These are phyloP conservation scores for Bujurquina vittata DNA, from an alignment of 2,113 vertebrate species.

Conservation along the genomic window DNA sequence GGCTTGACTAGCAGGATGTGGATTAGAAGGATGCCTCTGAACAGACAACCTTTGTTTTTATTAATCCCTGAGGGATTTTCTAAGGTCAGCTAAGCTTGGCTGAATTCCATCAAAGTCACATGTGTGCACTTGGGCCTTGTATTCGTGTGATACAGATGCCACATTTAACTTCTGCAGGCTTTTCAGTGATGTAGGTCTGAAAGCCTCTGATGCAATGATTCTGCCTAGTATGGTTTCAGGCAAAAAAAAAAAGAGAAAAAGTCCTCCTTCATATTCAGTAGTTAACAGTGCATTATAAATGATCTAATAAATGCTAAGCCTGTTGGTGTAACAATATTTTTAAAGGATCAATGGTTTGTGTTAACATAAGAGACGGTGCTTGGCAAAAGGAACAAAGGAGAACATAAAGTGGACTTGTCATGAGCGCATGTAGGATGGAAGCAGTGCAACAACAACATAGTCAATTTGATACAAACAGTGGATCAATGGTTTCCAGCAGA, in stretches of 20 bases:
- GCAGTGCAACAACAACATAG: conserved; percentile 53
- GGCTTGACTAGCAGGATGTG: conserved; percentile 46
- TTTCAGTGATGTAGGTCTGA: conserved; percentile 36
- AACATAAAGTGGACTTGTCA: conserved; percentile 31
- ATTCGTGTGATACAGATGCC: conserved; percentile 51
- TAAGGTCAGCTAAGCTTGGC: conserved; percentile 62
- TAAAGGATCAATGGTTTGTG: conserved; percentile 18
- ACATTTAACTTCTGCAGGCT: conserved; percentile 44
- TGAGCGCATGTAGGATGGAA: conserved; percentile 39
- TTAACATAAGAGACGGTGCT: conserved; percentile 17
- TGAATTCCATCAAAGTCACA: conserved; percentile 62
- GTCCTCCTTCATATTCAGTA: no score
- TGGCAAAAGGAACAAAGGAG: conserved; percentile 14
- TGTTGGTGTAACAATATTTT: conserved; percentile 18
- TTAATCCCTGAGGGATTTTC: conserved; percentile 66
- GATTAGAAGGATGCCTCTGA: conserved; percentile 54
- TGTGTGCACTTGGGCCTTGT: conserved; percentile 52
- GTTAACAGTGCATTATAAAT: no score
- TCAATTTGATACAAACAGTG: conserved; percentile 60
- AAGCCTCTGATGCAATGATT: conserved; percentile 41
- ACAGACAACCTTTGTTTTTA: conserved; percentile 67
- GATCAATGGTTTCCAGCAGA: conserved; percentile 78
- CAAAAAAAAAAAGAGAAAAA: neutral
- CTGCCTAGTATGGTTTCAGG: conserved; percentile 30
- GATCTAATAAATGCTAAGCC: conserved; percentile 26